A percentile compares a stretch with the other conserved stretches of the same genome.
Conservation (phyloP, 2,797 vertebrate genomes). For the Toxotes lorentzi region DNA sequence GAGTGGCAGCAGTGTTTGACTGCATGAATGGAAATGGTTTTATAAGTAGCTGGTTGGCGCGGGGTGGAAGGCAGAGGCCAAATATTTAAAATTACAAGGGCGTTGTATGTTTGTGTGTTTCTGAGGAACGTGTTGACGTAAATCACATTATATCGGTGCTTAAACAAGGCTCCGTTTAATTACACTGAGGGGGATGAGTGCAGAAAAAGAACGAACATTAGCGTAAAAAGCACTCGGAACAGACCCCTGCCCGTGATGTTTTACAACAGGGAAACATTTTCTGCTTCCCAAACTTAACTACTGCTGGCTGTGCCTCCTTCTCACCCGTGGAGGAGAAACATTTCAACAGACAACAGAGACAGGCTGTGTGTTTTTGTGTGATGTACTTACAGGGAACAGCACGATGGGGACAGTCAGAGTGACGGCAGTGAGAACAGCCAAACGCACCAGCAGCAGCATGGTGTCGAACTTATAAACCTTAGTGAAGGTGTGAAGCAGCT, state of each 20-base stretch:
- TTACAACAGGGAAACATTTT: not conserved
- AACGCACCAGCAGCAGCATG: constrained; percentile 91
- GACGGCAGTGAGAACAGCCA: constrained; percentile 96
- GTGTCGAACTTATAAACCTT: constrained; percentile 94
- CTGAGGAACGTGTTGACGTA: constrained; percentile 38
- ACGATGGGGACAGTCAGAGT: constrained; percentile 97
- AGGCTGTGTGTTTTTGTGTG: not conserved
- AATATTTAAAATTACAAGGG: constrained; percentile 34
- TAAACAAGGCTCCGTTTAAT: constrained; percentile 1
- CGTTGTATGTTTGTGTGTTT: constrained; percentile 20
- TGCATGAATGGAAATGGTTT: constrained; percentile 6
- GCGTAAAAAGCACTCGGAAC: not conserved
- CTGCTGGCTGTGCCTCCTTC: not conserved
- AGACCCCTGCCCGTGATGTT: not conserved
- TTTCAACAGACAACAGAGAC: not conserved
- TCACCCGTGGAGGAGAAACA: not conserved
- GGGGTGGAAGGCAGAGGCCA: not conserved
- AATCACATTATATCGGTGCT: constrained; percentile 20
- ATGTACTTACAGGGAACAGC: constrained; percentile 94
- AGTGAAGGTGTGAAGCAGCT: constrained; percentile 95
- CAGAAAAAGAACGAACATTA: not conserved
- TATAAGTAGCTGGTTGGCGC: constrained; percentile 13
- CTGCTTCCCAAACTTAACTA: not conserved
- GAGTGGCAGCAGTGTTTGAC: not conserved
- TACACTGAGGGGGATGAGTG: not conserved